These are phyloP conservation scores for Globia sparganii DNA, from an alignment of 2,888 invertebrate species.

Conservation along the genomic window DNA sequence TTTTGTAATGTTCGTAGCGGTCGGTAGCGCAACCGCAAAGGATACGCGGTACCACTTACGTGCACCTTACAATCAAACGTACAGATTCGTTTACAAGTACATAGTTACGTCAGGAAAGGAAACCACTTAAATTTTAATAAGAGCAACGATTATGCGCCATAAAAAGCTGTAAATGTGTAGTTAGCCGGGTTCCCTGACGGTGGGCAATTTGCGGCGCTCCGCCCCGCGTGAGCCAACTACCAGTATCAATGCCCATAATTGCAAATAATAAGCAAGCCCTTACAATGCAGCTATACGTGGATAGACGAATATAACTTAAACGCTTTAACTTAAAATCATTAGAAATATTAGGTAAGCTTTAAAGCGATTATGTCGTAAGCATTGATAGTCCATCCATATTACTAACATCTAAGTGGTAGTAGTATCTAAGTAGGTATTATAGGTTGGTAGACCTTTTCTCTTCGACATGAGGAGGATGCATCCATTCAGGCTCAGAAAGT, in stretches of 20 bases:
- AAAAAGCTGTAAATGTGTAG: slow-evolving; percentile 88
- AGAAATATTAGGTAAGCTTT: slow-evolving; percentile 1
- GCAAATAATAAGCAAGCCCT: slow-evolving; percentile 61
- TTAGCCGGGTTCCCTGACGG: slow-evolving; percentile 81
- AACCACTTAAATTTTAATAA: slow-evolving; percentile 89
- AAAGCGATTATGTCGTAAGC: slow-evolving; percentile 17
- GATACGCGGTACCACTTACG: slow-evolving; percentile 21
- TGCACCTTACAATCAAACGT: slow-evolving; percentile 68
- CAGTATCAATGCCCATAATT: slow-evolving; percentile 65
- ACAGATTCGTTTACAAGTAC: slow-evolving; percentile 74
- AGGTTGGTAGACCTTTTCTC: background rate
- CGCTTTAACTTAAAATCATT: slow-evolving; percentile 17
- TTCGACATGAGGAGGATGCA: background rate
- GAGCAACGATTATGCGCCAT: slow-evolving; percentile 88
- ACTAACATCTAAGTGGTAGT: background rate
- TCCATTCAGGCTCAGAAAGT: background rate
- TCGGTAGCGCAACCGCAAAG: background rate
- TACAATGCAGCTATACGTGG: slow-evolving; percentile 35
- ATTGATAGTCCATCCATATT: background rate
- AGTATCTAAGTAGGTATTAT: background rate
- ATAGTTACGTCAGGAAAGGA: slow-evolving; percentile 82
- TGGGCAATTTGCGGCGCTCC: slow-evolving; percentile 76
- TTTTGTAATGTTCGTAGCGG: background rate
- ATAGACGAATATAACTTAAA: slow-evolving; percentile 24
- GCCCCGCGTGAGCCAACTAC: slow-evolving; percentile 61